A percentile compares a stretch with the other conserved stretches of the same genome.
Conservation (phyloP, 2,113 vertebrate genomes). For the Saguinus midas region DNA sequence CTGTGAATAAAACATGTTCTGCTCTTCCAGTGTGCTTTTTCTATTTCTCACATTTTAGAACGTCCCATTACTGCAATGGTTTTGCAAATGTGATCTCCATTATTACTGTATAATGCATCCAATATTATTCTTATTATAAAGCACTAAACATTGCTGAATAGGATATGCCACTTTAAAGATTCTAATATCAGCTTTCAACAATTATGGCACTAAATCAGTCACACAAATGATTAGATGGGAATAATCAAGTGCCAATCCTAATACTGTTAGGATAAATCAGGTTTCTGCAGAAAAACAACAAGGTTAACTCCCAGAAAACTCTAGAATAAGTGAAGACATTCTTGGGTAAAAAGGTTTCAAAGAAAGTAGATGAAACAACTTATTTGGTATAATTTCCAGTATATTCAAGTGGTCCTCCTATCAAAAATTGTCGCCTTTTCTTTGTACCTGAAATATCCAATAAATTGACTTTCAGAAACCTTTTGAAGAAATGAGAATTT, state of each 20-base stretch:
- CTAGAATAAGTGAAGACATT: background rate
- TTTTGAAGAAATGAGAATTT: conserved; percentile 40
- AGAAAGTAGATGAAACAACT: background rate
- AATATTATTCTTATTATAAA: conserved; percentile 50
- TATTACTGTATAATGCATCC: conserved; percentile 40
- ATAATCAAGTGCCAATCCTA: background rate
- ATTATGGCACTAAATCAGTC: conserved; percentile 20
- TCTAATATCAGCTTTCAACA: conserved; percentile 41
- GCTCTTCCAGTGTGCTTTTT: conserved; percentile 5
- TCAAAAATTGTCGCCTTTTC: background rate
- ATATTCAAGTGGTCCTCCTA: background rate
- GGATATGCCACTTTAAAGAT: conserved; percentile 26
- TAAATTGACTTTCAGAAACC: background rate
- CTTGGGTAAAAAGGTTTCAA: background rate
- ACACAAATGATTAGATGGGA: background rate
- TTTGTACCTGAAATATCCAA: background rate
- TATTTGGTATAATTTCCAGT: background rate
- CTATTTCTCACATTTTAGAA: conserved; percentile 45
- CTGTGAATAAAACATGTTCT: conserved; percentile 38
- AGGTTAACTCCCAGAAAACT: background rate
- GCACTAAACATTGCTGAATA: conserved; percentile 50
- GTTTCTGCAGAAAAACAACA: background rate
- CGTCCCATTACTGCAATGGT: conserved; percentile 13
- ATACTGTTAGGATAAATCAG: conserved; percentile 15
- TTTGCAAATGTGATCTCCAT: conserved; percentile 57